These are phyloP conservation scores for Drosophila barbarae DNA, from an alignment of 2,888 invertebrate species.

Conservation along the genomic window DNA sequence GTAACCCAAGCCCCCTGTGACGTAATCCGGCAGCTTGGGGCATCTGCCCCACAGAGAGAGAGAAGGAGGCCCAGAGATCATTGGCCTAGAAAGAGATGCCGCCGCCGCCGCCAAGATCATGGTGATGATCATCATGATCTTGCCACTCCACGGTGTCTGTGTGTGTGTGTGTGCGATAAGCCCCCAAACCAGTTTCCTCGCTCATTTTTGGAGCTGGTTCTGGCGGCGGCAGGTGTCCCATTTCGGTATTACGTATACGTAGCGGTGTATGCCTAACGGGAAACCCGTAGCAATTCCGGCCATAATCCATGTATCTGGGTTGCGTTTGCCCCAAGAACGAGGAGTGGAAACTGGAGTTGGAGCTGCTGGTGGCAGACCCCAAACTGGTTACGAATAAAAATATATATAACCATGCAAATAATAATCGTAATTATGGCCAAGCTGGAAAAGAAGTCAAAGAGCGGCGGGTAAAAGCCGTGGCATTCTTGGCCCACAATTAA, in stretches of 20 bases:
- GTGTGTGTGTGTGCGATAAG: conserved; percentile 44
- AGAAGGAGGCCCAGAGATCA: conserved; percentile 49
- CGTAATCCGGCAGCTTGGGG: conserved; percentile 48
- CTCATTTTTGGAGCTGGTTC: conserved; percentile 7
- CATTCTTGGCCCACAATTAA: conserved; percentile 45
- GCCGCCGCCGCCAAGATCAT: conserved; percentile 24
- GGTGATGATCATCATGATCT: conserved; percentile 24
- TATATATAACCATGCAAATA: conserved; percentile 28
- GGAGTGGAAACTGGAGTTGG: conserved; percentile 24
- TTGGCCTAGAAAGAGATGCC: conserved; percentile 62
- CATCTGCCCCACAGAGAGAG: conserved; percentile 2
- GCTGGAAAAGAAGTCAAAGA: conserved; percentile 13
- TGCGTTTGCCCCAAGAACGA: conserved; percentile 40
- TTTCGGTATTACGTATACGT: conserved; percentile 68
- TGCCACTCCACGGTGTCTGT: conserved; percentile 30
- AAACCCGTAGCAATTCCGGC: conserved; percentile 16
- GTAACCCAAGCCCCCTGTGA: conserved; percentile 55
- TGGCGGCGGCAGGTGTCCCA: conserved; percentile 48
- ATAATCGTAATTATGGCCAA: conserved; percentile 14
- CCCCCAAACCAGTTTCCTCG: conserved; percentile 52
- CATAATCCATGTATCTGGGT: conserved; percentile 68
- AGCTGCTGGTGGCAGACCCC: not conserved
- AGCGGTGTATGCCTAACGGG: conserved; percentile 34
- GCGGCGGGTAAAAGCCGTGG: conserved; percentile 35
- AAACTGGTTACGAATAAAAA: conserved; percentile 41